Base-by-base conservation (phyloP, 35 echinoderm and acorn worm species). In the Diadema setosum region DNA sequence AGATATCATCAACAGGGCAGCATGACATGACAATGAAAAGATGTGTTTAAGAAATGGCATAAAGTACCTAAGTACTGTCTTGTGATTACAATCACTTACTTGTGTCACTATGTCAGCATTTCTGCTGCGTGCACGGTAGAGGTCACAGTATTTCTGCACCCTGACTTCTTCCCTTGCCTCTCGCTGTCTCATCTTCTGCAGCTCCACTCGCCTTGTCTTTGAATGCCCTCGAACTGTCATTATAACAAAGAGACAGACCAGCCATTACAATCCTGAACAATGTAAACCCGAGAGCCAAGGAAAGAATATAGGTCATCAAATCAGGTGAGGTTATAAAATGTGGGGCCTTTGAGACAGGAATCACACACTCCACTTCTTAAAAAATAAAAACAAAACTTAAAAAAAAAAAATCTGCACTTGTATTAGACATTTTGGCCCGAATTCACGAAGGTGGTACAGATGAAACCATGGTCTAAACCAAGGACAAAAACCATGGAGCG, bases 91-190 rank as follows among this genome's bases (percentile, higher is more conserved):
- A 30, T 6, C 46, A 45, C 78, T 83, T 75, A 98, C 96, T 76
- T 88, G 91, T 60, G 96, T 84, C 3, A 99, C 91, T 27, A 99
- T 90, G 86, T 99, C 96, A 20, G 88, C 96, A 52, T 99, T 94
- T 43, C 89, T 84, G 50, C 92, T 85, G 16, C 96, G 85, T 18
- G 89, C 93, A 59, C 86, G 69, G 64, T 95, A 89, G 25, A 99
- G 60, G 65, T 99, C 90, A 33, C 91, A 86, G 49, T 99, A 99
- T 85, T 94, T 94, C 65, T 93, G 91, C n/a, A 83, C 80, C 45
- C 89, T 81, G 34, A 87, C 69, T 36, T 85, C 75, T 40, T 91
- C 82, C 31, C 73, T 57, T 4, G 83, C 46, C 55, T 94, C 87
- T 73, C 65, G 83, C 29, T 90, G 91, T 34, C 86, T 58, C 21